Percentiles rank a stretch among this genome's conserved stretches.
Evolutionary conservation across 2,888 invertebrate species (phyloP).

Genomic region (Limnephilus marmoratus): DNA sequence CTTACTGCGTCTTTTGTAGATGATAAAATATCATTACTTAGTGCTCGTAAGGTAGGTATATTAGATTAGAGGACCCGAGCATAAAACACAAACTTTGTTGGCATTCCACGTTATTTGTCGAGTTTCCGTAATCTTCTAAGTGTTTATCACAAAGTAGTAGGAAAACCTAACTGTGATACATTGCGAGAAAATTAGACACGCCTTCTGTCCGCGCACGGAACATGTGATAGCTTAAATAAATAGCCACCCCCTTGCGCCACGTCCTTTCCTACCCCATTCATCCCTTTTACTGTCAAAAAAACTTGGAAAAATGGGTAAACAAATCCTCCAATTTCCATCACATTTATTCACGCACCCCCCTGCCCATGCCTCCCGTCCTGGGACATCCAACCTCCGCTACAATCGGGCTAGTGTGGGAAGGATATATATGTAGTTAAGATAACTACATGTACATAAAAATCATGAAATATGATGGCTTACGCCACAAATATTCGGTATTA

Average conservation of each 20-base stretch:
- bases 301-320: slow-evolving; percentile 77
- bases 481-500: neutral
- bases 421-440: neutral
- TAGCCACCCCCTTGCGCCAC: slow-evolving; percentile 69
- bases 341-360: slow-evolving; percentile 73
- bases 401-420: slow-evolving; percentile 24
- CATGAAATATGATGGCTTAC: neutral
- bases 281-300: slow-evolving; percentile 78
- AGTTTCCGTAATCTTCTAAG: slow-evolving; percentile 3
- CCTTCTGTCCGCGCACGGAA: slow-evolving; percentile 60
- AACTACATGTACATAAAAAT: neutral
- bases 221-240: slow-evolving; percentile 78
- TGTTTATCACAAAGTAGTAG: neutral
- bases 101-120: neutral
- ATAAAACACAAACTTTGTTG: neutral
- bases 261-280: slow-evolving; percentile 63
- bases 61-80: neutral
- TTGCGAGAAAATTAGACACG: slow-evolving; percentile 28
- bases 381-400: slow-evolving; percentile 13
- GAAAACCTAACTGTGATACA: slow-evolving; percentile 7
- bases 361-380: slow-evolving; percentile 46
- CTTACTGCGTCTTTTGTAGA: neutral
- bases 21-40: neutral
- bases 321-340: slow-evolving; percentile 80
- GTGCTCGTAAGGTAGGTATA: neutral